Base-by-base conservation (phyloP, 1,140 invertebrate genomes). In the Drosophila navojoa region DNA sequence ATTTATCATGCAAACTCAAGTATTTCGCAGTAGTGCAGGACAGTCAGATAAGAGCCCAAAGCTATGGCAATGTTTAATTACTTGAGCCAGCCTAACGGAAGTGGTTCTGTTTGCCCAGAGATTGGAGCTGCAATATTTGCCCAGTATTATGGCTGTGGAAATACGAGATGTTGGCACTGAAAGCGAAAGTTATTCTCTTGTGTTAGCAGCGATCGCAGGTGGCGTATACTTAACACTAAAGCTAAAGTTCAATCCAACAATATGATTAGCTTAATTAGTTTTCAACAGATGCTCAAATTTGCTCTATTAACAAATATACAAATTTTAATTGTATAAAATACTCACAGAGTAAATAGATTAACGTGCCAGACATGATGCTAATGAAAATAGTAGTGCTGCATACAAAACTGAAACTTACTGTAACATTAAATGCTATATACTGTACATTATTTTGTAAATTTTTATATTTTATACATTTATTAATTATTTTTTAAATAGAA, bases 21-120 rank as follows among this genome's bases (percentile, higher is more conserved):
- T 80, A 80, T 89, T 87, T 89, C 67, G 84, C 79, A 89, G 79
- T 79, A 82, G 67, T 73, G 29, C 44, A 35, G 45, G 45, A 49
- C 42, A 32, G 49, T 35, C 52, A 68, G 84, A 81, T 87, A 82
- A 77, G 25, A 38, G 49, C 55, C 60, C 15, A 72, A 61, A 50
- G 50, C 35, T 69, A 45, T 22, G 49, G 62, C 63, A 47, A 55
- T 75, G 55, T 75, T 71, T 75, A 75, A 75, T 71, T 75, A 75
- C 45, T 19, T 59, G 60, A 70, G 72, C 67, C 60, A n/a, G 60
- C 13, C 68, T 75, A 71, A 57, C 77, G 81, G 81, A 84, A 84
- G 63, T 76, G 58, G 27, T 54, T 29, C 11, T 57, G 58, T 70
- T 75, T 77, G 57, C 29, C 49, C 52, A 57, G 16, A 62, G 55